Evolutionary conservation across 2,113 vertebrate species (phyloP).

Genomic region (Scolopax mira): DNA sequence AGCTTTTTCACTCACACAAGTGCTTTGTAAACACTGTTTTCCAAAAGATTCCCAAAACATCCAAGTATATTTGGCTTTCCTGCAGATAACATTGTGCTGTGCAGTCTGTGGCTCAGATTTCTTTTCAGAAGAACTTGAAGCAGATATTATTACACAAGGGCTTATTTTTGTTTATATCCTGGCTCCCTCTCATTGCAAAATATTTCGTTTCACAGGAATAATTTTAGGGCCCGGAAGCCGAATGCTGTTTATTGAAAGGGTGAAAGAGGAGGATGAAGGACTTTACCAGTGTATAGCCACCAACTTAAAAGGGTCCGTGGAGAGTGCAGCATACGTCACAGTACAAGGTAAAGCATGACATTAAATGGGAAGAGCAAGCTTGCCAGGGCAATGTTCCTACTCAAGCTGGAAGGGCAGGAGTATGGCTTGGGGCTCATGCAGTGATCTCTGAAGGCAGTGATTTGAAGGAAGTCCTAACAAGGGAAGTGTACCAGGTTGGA

Average conservation of each 20-base stretch:
- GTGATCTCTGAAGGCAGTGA: background rate
- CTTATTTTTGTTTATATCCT: slow-evolving; percentile 53
- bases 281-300: slow-evolving; percentile 87
- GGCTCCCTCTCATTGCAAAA: slow-evolving; percentile 60
- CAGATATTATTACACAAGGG: slow-evolving; percentile 29
- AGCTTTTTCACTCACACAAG: background rate
- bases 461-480: background rate
- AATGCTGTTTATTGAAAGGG: slow-evolving; percentile 88
- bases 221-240: slow-evolving; percentile 83
- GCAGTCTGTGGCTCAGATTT: background rate
- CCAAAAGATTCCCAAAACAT: background rate
- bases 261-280: slow-evolving; percentile 89
- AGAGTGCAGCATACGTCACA: slow-evolving; percentile 85
- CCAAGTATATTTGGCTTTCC: slow-evolving; percentile 7
- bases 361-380: background rate
- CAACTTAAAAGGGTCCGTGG: slow-evolving; percentile 86
- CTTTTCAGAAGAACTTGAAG: slow-evolving; percentile 21
- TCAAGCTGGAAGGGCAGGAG: background rate
- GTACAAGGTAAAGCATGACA: slow-evolving; percentile 81
- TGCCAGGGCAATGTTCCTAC: background rate
- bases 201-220: slow-evolving; percentile 80
- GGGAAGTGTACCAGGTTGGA: slow-evolving; percentile 49
- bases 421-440: background rate
- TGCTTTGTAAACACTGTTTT: slow-evolving; percentile 14
- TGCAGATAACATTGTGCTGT: background rate